Percentiles rank a stretch among this genome's conserved stretches.
phyloP scores from a whole-genome alignment of 2,113 vertebrate species.

The Grammomys surdaster region DNA sequence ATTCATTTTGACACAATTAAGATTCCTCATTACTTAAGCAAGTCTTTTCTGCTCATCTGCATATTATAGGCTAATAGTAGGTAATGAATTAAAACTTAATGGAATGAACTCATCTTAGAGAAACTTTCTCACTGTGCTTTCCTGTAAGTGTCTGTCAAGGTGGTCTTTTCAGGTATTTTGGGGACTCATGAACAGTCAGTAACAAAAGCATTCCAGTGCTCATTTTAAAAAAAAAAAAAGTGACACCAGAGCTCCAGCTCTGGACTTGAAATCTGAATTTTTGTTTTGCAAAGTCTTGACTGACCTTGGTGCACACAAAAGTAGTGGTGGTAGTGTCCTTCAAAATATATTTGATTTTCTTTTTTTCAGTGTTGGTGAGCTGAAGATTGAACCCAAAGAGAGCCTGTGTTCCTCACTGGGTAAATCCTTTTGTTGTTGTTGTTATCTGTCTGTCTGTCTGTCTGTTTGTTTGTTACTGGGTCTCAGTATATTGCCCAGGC shows the following conservation, averaged over 20 bases:
- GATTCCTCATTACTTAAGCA: slow-evolving; percentile 7
- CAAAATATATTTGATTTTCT: not conserved
- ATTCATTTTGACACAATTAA: slow-evolving; percentile 7
- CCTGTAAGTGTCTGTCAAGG: not conserved
- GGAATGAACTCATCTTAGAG: not conserved
- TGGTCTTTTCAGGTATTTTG: not conserved
- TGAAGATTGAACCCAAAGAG: not conserved
- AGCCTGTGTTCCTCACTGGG: too few relatives aligned
- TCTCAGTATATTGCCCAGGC: not conserved
- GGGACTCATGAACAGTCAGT: not conserved
- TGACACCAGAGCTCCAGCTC: not conserved
- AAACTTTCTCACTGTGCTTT: not conserved
- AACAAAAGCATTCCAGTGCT: not conserved
- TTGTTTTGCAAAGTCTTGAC: not conserved
- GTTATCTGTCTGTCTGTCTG: too few relatives aligned
- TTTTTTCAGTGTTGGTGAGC: not conserved
- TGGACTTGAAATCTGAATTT: not conserved
- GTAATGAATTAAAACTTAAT: not conserved
- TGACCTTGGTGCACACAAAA: not conserved
- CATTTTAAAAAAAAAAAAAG: not conserved
- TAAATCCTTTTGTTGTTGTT: too few relatives aligned
- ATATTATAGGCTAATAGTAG: not conserved
- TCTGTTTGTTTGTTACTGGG: not conserved
- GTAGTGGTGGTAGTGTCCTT: not conserved
- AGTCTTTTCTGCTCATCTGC: not conserved